A percentile compares a stretch with the other conserved stretches of the same genome.
phyloP scores from a whole-genome alignment of 2,797 vertebrate species.

The Bufotes viridis region DNA sequence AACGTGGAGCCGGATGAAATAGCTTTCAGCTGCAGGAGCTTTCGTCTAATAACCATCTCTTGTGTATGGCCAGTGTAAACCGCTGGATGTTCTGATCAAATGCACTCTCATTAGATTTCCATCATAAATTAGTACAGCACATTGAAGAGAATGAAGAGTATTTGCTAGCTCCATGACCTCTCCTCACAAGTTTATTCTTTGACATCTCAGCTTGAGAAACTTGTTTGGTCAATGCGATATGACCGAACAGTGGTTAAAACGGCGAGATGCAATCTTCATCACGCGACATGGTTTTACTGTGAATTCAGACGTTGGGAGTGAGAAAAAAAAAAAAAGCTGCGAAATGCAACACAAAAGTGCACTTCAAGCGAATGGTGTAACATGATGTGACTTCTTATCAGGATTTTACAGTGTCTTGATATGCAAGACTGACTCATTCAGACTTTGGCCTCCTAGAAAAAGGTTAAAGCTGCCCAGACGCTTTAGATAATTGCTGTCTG shows the following conservation, averaged over 20 bases:
- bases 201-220: constrained; percentile 20
- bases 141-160: neutral
- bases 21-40: too few relatives aligned
- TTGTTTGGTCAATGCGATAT: neutral
- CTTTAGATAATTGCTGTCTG: too few relatives aligned
- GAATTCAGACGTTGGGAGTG: too few relatives aligned
- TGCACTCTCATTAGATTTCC: too few relatives aligned
- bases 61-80: too few relatives aligned
- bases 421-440: neutral
- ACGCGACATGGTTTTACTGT: neutral
- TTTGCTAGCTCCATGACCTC: neutral
- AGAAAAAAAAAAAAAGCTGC: neutral
- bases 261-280: neutral
- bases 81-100: too few relatives aligned
- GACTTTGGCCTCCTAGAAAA: neutral
- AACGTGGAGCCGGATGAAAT: too few relatives aligned
- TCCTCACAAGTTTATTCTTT: neutral
- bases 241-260: constrained; percentile 17
- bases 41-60: too few relatives aligned
- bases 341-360: neutral
- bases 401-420: neutral
- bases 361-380: neutral
- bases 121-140: neutral
- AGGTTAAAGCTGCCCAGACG: neutral
- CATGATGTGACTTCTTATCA: neutral